Percentiles rank a stretch among this genome's conserved stretches.
phyloP scores from a whole-genome alignment of 64 coral and sea anemone species.

The Pachyseris speciosa region DNA sequence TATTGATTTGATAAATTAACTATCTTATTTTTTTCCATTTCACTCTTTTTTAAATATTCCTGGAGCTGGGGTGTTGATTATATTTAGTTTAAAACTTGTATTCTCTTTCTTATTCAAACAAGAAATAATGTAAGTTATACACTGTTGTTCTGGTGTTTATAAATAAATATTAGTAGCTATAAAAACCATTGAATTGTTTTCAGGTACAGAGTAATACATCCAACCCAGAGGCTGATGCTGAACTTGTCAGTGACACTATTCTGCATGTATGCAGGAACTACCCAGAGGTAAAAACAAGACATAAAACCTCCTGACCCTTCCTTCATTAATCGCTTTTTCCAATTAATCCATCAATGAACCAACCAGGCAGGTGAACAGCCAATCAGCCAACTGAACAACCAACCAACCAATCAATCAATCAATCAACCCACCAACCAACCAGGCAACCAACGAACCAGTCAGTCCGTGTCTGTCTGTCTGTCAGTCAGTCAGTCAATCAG shows the following conservation, averaged over 20 bases:
- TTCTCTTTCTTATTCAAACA: not conserved
- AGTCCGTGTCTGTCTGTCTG: too few relatives aligned
- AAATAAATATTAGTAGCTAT: not conserved
- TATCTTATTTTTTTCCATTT: not conserved
- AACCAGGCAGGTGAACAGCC: too few relatives aligned
- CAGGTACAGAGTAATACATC: not conserved
- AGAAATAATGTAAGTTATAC: not conserved
- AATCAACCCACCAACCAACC: too few relatives aligned
- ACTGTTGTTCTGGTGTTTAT: not conserved
- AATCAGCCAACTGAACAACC: too few relatives aligned
- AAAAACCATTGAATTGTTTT: not conserved
- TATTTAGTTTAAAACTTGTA: not conserved
- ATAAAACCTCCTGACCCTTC: too few relatives aligned
- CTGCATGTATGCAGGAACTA: conserved; percentile 71
- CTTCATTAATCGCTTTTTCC: too few relatives aligned
- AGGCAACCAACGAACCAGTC: too few relatives aligned
- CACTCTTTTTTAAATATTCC: not conserved
- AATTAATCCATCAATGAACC: too few relatives aligned
- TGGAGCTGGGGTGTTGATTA: conserved; percentile 53
- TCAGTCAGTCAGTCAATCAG: too few relatives aligned
- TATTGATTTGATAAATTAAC: too few relatives aligned
- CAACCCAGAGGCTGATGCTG: conserved; percentile 72
- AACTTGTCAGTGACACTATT: conserved; percentile 66
- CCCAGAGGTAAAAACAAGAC: conserved; percentile 75
- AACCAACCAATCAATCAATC: too few relatives aligned